Conservation (phyloP, 2,113 vertebrate genomes). For the Phalacrocorax carbo region DNA sequence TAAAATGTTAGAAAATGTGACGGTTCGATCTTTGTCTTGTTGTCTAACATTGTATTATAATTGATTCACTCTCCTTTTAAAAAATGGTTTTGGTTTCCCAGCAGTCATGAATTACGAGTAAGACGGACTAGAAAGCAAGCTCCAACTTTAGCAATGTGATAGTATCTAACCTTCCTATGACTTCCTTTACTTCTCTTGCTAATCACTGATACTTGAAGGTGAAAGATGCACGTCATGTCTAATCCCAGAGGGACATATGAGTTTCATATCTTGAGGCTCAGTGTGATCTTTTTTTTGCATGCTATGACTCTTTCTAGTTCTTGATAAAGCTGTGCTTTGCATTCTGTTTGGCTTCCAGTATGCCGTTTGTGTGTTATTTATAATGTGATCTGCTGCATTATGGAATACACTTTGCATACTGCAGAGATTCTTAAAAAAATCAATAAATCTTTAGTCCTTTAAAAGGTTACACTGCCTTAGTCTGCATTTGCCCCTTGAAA, state of each 20-base stretch:
- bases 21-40: background rate
- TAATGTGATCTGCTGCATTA: background rate
- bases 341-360: background rate
- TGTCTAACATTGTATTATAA: background rate
- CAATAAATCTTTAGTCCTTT: background rate
- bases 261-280: background rate
- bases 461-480: background rate
- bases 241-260: background rate
- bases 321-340: background rate
- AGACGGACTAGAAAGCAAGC: background rate
- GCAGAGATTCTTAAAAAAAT: background rate
- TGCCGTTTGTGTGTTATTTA: slow-evolving; percentile 1
- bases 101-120: slow-evolving; percentile 1
- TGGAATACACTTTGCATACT: background rate
- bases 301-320: background rate
- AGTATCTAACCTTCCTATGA: background rate
- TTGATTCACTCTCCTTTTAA: background rate
- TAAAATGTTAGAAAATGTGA: background rate
- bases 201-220: slow-evolving; percentile 9
- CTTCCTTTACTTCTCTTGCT: background rate
- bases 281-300: background rate
- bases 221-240: background rate
- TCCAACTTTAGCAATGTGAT: background rate
- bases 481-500: background rate
- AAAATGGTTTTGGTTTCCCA: background rate